Evolutionary conservation across 2,797 vertebrate species (phyloP).

Genomic region (Rousettus madagascariensis): DNA sequence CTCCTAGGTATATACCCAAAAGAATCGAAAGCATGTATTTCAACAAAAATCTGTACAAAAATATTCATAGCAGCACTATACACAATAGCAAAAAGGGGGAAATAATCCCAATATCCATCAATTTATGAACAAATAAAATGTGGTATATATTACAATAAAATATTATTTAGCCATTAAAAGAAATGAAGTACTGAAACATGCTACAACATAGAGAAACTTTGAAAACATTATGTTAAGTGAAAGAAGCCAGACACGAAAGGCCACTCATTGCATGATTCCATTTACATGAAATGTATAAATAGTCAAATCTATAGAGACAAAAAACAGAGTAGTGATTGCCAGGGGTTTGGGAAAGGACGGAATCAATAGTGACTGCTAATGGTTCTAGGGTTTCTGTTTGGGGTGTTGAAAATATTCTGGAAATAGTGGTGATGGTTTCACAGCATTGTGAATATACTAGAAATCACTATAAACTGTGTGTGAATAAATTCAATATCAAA

Average conservation of each 20-base stretch:
- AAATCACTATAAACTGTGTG: neutral
- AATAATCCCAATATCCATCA: neutral
- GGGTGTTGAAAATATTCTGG: neutral
- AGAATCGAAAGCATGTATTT: neutral
- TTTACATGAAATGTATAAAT: neutral
- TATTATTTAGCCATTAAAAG: neutral
- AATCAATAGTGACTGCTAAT: neutral
- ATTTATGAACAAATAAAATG: neutral
- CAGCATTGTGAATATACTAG: neutral
- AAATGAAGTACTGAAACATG: neutral
- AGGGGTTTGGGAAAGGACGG: neutral
- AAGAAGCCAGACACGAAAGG: neutral
- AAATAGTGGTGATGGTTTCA: neutral
- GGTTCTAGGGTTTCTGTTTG: neutral
- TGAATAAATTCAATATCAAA: neutral
- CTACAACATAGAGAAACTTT: neutral
- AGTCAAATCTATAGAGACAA: neutral
- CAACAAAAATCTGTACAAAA: neutral
- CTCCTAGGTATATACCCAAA: neutral
- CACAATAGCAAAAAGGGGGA: neutral
- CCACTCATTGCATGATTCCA: neutral
- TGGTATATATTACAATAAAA: neutral
- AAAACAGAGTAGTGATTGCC: neutral
- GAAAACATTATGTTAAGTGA: neutral
- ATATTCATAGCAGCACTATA: neutral